phyloP scores from a whole-genome alignment of 2,888 invertebrate species.

The Cheiracanthium punctorium region DNA sequence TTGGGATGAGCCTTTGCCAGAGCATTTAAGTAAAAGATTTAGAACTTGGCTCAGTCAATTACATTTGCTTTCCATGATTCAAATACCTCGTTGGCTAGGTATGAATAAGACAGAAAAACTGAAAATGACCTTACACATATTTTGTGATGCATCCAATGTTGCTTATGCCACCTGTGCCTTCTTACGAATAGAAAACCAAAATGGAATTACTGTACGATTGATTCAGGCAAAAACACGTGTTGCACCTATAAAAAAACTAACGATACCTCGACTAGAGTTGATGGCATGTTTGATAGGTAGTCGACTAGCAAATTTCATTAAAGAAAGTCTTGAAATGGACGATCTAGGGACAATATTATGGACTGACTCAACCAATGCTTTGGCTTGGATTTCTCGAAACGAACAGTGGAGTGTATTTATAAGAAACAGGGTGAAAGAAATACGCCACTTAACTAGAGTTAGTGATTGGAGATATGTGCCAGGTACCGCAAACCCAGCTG shows the following conservation, averaged over 20 bases:
- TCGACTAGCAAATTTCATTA: slow-evolving; percentile 4
- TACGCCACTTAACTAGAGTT: no score
- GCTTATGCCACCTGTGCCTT: slow-evolving; percentile 5
- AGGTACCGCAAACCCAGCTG: no score
- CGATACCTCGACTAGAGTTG: background rate
- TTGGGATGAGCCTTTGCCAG: no score
- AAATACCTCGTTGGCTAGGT: background rate
- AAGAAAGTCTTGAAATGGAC: background rate
- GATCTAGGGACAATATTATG: background rate
- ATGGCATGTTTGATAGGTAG: background rate
- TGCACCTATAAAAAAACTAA: background rate
- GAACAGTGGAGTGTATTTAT: slow-evolving; percentile 5
- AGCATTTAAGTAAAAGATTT: background rate
- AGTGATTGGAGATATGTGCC: background rate
- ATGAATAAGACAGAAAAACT: no score
- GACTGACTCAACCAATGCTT: slow-evolving; percentile 9
- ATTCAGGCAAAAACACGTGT: background rate
- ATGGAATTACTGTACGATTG: background rate
- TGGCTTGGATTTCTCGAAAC: background rate
- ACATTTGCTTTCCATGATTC: background rate
- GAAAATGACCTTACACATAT: no score
- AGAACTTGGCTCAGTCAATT: no score
- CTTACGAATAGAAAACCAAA: background rate
- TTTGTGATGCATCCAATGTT: no score
- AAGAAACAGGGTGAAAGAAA: background rate